Evolutionary conservation across 2,888 invertebrate genomes (phyloP).

Genomic region (Zygaena filipendulae): DNA sequence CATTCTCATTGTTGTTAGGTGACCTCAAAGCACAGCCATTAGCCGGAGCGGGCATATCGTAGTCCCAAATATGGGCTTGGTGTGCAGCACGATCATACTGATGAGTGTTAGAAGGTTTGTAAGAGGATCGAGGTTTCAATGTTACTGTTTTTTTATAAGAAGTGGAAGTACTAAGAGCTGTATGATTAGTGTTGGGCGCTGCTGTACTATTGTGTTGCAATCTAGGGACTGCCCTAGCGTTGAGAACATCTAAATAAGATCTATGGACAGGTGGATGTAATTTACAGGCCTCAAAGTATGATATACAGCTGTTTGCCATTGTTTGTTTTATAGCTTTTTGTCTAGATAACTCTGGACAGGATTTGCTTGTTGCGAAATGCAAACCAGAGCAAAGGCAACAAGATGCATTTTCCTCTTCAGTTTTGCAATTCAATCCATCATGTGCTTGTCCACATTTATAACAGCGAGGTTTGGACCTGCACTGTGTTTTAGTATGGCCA

Average conservation of each 20-base stretch:
- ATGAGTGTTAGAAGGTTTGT: too few species aligned
- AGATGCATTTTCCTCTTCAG: slow-evolving; percentile 1
- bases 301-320: slow-evolving; percentile 1
- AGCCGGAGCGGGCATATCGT: too few species aligned
- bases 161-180: too few species aligned
- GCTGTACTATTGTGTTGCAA: too few species aligned
- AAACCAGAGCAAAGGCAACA: slow-evolving; percentile 2
- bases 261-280: neutral
- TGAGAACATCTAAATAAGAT: neutral
- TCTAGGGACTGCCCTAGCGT: too few species aligned
- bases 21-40: too few species aligned
- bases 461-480: slow-evolving; percentile 17
- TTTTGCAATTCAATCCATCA: neutral
- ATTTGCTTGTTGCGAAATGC: slow-evolving; percentile 1
- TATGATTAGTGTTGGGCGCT: too few species aligned
- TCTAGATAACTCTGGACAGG: slow-evolving; percentile 1
- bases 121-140: too few species aligned
- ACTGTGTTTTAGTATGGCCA: slow-evolving; percentile 10
- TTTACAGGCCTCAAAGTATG: neutral
- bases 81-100: too few species aligned
- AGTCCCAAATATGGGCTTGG: too few species aligned
- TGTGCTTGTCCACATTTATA: slow-evolving; percentile 13
- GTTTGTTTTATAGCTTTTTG: slow-evolving; percentile 2
- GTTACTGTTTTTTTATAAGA: too few species aligned
- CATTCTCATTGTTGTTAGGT: too few species aligned